phyloP scores from a whole-genome alignment of 2,113 vertebrate species.

The Cichladusa arquata region DNA sequence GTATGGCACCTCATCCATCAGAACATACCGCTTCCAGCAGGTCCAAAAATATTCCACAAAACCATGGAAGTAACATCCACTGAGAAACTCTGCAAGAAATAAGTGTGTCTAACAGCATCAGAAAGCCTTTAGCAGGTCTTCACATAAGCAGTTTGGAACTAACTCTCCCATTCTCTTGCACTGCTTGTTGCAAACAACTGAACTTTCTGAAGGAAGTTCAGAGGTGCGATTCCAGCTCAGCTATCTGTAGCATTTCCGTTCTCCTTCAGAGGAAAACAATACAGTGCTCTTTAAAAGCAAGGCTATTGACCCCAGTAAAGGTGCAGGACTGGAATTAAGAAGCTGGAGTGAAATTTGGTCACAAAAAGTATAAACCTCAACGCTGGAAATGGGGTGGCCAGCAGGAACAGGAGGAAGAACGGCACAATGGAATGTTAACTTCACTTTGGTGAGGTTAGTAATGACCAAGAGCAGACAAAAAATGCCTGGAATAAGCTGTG shows the following conservation, averaged over 20 bases:
- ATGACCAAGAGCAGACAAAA: not conserved
- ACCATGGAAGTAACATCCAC: rapidly evolving
- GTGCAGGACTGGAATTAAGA: not conserved
- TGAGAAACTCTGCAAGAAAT: not conserved
- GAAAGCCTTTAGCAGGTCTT: not conserved
- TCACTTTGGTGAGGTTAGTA: not conserved
- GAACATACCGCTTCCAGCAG: not conserved
- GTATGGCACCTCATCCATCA: not conserved
- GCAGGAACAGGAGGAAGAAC: rapidly evolving
- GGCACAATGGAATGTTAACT: rapidly evolving
- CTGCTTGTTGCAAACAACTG: not conserved
- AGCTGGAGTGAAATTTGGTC: not conserved
- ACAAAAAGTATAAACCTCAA: rapidly evolving
- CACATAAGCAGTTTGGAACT: not conserved
- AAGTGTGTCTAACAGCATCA: not conserved
- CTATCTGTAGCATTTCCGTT: not conserved
- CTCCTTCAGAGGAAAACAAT: not conserved
- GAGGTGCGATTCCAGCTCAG: rapidly evolving
- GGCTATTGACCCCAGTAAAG: not conserved
- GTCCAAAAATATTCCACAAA: not conserved
- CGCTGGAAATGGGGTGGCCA: rapidly evolving
- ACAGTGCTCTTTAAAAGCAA: not conserved
- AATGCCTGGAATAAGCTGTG: not conserved
- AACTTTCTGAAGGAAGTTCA: not conserved
- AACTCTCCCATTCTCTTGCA: not conserved